phyloP scores from a whole-genome alignment of 2,888 invertebrate species.

The Oegoconia quadripuncta region DNA sequence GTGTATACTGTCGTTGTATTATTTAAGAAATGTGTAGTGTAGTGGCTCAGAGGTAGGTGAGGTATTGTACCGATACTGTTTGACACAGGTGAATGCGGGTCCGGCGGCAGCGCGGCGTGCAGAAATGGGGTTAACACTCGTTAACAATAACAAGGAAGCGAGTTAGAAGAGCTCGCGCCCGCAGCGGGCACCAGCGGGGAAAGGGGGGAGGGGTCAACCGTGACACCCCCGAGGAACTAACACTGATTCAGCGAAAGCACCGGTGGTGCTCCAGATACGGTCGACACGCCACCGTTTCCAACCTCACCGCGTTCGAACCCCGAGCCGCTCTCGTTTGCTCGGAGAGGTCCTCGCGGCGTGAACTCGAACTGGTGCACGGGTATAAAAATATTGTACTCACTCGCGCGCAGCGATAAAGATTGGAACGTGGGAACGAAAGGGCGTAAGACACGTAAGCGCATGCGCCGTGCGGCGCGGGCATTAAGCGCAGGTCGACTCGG shows the following conservation, averaged over 20 bases:
- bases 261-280: too few species aligned
- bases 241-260: too few species aligned
- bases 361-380: too few species aligned
- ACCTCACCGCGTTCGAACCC: not conserved
- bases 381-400: too few species aligned
- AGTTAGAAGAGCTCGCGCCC: too few species aligned
- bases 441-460: not conserved
- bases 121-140: constrained; percentile 52
- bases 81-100: not conserved
- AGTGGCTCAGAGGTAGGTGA: not conserved
- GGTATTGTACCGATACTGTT: not conserved
- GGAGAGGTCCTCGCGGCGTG: too few species aligned
- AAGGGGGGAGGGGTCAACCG: too few species aligned
- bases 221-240: too few species aligned
- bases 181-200: constrained; percentile 5
- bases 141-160: constrained; percentile 52
- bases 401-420: not conserved
- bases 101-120: constrained; percentile 11
- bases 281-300: too few species aligned
- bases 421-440: not conserved
- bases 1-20: too few species aligned
- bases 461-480: not conserved
- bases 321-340: too few species aligned
- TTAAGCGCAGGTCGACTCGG: not conserved
- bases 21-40: not conserved